phyloP scores from a whole-genome alignment of 2,888 invertebrate genomes.

The Lasioglossum pauxillum region DNA sequence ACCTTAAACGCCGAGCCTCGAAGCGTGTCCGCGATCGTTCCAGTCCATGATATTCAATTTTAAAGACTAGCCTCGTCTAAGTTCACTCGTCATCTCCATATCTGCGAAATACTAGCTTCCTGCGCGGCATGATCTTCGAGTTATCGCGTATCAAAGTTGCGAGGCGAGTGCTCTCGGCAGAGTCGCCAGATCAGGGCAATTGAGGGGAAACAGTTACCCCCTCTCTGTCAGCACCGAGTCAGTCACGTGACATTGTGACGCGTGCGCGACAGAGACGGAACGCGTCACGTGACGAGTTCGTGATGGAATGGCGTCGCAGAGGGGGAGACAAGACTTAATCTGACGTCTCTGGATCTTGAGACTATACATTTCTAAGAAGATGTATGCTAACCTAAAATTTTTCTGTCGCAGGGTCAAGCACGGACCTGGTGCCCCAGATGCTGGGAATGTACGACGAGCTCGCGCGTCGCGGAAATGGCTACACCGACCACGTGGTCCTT shows the following conservation, averaged over 20 bases:
- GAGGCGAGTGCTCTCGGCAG: background rate
- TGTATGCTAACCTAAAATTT: background rate
- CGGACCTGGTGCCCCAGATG: constrained; percentile 94
- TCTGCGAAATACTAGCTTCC: background rate
- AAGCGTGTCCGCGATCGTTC: background rate
- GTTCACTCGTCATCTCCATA: background rate
- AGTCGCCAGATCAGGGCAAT: too few species aligned
- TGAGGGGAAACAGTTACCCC: too few species aligned
- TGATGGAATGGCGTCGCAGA: too few species aligned
- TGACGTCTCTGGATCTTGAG: too few species aligned
- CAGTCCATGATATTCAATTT: background rate
- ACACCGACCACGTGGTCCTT: constrained; percentile 72
- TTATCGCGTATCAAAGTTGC: background rate
- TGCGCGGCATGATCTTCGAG: background rate
- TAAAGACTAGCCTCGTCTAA: background rate
- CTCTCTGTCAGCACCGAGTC: too few species aligned
- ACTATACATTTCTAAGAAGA: background rate
- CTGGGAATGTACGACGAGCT: constrained; percentile 95
- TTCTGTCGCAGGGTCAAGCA: constrained; percentile 89
- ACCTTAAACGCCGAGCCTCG: background rate
- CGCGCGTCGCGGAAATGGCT: constrained; percentile 82
- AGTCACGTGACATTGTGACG: too few species aligned
- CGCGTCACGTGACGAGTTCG: too few species aligned
- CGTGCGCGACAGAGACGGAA: too few species aligned
- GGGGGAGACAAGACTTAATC: too few species aligned